phyloP scores from a whole-genome alignment of 2,888 invertebrate species.

The Oligia latruncula region DNA sequence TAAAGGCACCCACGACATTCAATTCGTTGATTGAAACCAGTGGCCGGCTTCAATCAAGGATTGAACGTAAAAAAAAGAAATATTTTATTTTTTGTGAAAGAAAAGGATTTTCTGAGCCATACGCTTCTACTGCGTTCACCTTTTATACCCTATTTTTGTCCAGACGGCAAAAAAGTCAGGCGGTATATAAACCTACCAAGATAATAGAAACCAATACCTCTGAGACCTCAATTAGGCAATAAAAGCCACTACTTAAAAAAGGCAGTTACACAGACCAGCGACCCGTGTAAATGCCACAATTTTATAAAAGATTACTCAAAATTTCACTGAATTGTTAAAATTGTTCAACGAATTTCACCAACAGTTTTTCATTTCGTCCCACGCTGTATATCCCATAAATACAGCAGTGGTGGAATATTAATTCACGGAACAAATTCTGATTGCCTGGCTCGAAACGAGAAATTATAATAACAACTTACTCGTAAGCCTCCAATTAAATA shows the following conservation, averaged over 20 bases:
- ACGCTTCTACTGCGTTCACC: not conserved
- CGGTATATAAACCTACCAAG: not conserved
- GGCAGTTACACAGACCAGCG: conserved; percentile 54
- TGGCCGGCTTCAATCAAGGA: not conserved
- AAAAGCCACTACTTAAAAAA: conserved; percentile 44
- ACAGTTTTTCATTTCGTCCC: conserved; percentile 45
- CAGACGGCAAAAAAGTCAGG: not conserved
- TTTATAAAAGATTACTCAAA: conserved; percentile 54
- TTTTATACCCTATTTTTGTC: not conserved
- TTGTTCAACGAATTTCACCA: conserved; percentile 38
- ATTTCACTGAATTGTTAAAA: conserved; percentile 57
- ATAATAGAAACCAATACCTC: not conserved
- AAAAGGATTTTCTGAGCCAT: not conserved
- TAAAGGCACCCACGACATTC: not conserved
- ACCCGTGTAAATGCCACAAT: conserved; percentile 54
- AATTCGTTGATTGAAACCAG: not conserved
- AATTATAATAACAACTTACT: conserved; percentile 75
- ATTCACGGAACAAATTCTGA: conserved; percentile 68
- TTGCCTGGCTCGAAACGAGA: conserved; percentile 55
- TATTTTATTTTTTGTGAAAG: not conserved
- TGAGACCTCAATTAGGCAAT: conserved; percentile 35
- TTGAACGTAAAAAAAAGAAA: not conserved
- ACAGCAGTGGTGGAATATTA: conserved; percentile 67
- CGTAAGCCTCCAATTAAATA: conserved; percentile 79
- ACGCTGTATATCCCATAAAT: conserved; percentile 54